Percentiles rank a stretch among this genome's conserved stretches.
Evolutionary conservation across 1,140 invertebrate genomes (phyloP).

Genomic region (Lerema accius): DNA sequence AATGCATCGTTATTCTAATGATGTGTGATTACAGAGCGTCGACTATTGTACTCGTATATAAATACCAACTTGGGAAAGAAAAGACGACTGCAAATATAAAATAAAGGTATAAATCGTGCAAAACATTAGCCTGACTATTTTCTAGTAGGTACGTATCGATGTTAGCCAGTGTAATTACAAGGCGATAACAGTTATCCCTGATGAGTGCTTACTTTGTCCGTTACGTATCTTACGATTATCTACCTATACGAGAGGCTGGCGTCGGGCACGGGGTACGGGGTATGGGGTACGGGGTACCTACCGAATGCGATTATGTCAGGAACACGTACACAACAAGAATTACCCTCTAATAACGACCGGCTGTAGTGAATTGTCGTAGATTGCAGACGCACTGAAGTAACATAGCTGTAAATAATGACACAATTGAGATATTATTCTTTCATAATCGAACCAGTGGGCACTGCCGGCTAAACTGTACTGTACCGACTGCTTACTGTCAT

Average conservation of each 20-base stretch:
- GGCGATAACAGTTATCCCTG: constrained; percentile 40
- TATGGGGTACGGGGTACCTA: constrained; percentile 14
- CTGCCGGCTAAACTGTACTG: constrained; percentile 36
- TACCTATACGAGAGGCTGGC: not conserved
- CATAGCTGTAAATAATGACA: constrained; percentile 78
- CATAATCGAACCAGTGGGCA: constrained; percentile 39
- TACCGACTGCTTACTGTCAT: constrained; percentile 33
- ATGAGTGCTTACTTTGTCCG: constrained; percentile 45
- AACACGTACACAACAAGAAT: constrained; percentile 69
- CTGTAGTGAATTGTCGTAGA: constrained; percentile 71
- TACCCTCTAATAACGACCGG: constrained; percentile 73
- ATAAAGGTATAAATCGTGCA: not conserved
- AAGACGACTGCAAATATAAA: not conserved
- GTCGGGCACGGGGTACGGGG: too few relatives aligned
- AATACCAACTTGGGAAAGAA: not conserved
- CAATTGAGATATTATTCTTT: constrained; percentile 57
- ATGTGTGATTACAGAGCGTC: not conserved
- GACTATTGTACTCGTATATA: not conserved
- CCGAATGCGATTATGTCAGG: constrained; percentile 61
- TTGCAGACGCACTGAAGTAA: constrained; percentile 63
- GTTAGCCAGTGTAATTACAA: constrained; percentile 24
- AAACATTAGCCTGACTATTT: constrained; percentile 14
- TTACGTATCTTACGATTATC: constrained; percentile 27
- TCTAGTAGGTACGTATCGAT: constrained; percentile 33
- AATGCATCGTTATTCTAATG: not conserved